phyloP scores from a whole-genome alignment of 2,113 vertebrate species.

The Thermophis baileyi region DNA sequence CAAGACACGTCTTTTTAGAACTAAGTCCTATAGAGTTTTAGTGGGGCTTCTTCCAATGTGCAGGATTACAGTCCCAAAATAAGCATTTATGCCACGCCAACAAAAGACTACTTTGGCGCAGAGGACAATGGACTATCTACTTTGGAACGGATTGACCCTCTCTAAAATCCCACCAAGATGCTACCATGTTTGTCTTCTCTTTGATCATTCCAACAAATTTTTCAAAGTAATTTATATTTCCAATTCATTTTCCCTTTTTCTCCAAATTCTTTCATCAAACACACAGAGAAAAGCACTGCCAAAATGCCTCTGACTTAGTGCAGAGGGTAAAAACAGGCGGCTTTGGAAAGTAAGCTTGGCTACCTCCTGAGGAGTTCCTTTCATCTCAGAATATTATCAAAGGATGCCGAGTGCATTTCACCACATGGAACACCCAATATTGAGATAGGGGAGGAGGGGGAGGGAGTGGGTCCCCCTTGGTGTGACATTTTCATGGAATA shows the following conservation, averaged over 20 bases:
- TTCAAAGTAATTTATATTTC: constrained; percentile 5
- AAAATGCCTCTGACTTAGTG: neutral
- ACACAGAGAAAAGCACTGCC: neutral
- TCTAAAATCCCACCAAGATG: neutral
- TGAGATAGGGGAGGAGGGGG: neutral
- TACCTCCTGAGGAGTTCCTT: constrained; percentile 6
- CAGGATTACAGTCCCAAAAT: neutral
- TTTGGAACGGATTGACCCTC: neutral
- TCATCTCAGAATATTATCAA: neutral
- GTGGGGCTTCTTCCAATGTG: neutral
- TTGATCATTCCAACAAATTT: neutral
- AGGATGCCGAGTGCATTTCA: neutral
- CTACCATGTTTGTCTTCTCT: neutral
- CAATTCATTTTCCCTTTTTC: too few relatives aligned
- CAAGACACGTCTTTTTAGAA: neutral
- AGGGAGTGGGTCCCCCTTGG: neutral
- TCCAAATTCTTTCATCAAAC: neutral
- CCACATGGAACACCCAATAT: neutral
- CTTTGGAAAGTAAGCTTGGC: neutral
- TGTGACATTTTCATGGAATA: neutral
- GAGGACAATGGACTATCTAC: neutral
- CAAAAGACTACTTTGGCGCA: neutral
- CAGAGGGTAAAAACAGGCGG: neutral
- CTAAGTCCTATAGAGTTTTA: neutral
- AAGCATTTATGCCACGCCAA: neutral